Evolutionary conservation across 2,888 invertebrate species (phyloP), one percentile per base, ranked within the genome.

Genomic region (Iselma pallidipennis): DNA sequence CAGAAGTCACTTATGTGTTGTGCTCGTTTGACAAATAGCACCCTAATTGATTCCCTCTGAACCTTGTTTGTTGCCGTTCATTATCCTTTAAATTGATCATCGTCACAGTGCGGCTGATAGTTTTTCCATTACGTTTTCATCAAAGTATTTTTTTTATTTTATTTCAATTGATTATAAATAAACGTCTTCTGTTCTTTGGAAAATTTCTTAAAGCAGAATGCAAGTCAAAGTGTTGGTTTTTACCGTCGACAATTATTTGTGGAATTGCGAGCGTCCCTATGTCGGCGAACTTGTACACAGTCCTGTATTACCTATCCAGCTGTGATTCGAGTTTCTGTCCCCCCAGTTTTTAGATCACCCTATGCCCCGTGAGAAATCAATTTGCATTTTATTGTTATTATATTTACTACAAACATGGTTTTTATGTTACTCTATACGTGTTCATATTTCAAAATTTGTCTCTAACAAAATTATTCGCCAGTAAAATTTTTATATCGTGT

Each of bases 351-450:
- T 72, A 74, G 71, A 69, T 74, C 66, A 70, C 76, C 71, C 71
- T 66, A 74, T 75, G 76, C 77, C 79, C 79, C 79, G 76, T 79
- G 80, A 79, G 79, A 80, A 79, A 80, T 80, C 80, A 80, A 80
- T 80, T 80, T 78, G 71, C 74, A 76, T 78, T 80, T 80, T 80
- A 80, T 80, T 80, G 78, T 78, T 80, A 79, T 80, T 79, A 78
- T 78, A 79, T 80, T 78, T 79, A 80, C 78, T 79, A 70, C 74
- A 77, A 79, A 78, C 76, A 78, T 72, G 75, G 70, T 71, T 73
- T 74, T 77, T 74, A 74, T 73, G 73, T 74, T 69, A 67, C 68
- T 68, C 66, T 67, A 65, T 71, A 66, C 59, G 69, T 71, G 66
- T 72, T 66, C 63, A 71, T 72, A 73, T 73, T 71, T 73, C 67